Evolutionary conservation across 2,888 invertebrate species (phyloP).

Genomic region (Eupelmus urozonus): DNA sequence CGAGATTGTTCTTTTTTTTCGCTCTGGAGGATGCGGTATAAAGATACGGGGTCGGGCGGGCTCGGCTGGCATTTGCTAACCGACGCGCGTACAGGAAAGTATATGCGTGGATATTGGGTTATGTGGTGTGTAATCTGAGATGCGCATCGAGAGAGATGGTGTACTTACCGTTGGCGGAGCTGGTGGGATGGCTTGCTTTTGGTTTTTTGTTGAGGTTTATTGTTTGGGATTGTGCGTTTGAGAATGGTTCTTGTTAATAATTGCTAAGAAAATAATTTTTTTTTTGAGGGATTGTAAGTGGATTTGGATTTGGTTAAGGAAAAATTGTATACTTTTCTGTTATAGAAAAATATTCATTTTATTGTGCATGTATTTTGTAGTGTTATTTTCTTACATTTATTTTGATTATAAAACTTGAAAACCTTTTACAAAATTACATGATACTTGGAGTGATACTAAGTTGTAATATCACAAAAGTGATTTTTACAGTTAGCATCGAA

Average conservation of each 20-base stretch:
- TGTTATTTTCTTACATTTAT: too few relatives aligned
- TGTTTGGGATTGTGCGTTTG: too few relatives aligned
- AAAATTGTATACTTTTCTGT: too few relatives aligned
- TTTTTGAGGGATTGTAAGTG: too few relatives aligned
- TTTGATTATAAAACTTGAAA: too few relatives aligned
- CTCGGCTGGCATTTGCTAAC: conserved; percentile 19
- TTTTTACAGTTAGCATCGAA: too few relatives aligned
- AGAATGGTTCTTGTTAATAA: too few relatives aligned
- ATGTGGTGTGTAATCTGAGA: conserved; percentile 6
- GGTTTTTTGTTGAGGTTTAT: background rate
- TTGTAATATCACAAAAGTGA: too few relatives aligned
- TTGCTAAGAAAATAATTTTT: too few relatives aligned
- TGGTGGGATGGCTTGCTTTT: background rate
- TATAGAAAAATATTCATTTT: background rate
- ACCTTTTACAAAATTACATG: too few relatives aligned
- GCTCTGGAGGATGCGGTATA: conserved; percentile 28
- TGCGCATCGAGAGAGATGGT: background rate
- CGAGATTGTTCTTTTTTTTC: conserved; percentile 12
- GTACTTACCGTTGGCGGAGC: background rate
- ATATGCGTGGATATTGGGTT: background rate
- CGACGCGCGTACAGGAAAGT: background rate
- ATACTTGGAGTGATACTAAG: too few relatives aligned
- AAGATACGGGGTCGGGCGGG: conserved; percentile 16
- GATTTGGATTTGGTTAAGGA: too few relatives aligned
- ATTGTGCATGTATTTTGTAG: background rate